A percentile compares a stretch with the other conserved stretches of the same genome.
Evolutionary conservation across 2,113 vertebrate genomes (phyloP).

Genomic region (Sceloporus tristichus): DNA sequence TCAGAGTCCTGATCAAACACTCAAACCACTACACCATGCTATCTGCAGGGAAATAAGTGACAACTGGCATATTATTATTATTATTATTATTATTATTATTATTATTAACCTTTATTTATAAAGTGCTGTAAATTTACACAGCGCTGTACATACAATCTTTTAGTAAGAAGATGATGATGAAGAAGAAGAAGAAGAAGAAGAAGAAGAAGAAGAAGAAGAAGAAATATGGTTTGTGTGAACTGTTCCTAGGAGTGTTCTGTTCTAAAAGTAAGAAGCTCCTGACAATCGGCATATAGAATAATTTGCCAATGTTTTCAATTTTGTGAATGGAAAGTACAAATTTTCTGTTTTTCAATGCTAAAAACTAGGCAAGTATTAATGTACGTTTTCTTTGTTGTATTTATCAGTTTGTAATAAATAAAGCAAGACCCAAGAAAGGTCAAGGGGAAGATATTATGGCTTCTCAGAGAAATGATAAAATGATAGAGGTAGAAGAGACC

Average conservation of each 20-base stretch:
- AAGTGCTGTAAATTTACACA: too few relatives aligned
- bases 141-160: too few relatives aligned
- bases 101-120: too few relatives aligned
- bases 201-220: not conserved
- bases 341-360: conserved; percentile 47
- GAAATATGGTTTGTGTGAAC: conserved; percentile 8
- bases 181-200: too few relatives aligned
- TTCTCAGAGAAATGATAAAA: not conserved
- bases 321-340: conserved; percentile 71
- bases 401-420: conserved; percentile 31
- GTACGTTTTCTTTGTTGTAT: conserved; percentile 26
- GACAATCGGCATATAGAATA: conserved; percentile 63
- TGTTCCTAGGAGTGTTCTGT: not conserved
- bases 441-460: conserved; percentile 20
- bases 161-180: too few relatives aligned
- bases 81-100: too few relatives aligned
- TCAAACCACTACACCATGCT: too few relatives aligned
- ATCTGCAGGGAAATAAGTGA: too few relatives aligned
- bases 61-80: too few relatives aligned
- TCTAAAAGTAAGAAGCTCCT: conserved; percentile 13
- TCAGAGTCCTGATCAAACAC: too few relatives aligned
- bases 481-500: too few relatives aligned
- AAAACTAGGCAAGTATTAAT: conserved; percentile 21
- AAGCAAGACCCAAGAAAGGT: conserved; percentile 20
- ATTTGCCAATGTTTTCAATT: conserved; percentile 70